Evolutionary conservation across 2,797 vertebrate species (phyloP).

Genomic region (Hipposideros larvatus): DNA sequence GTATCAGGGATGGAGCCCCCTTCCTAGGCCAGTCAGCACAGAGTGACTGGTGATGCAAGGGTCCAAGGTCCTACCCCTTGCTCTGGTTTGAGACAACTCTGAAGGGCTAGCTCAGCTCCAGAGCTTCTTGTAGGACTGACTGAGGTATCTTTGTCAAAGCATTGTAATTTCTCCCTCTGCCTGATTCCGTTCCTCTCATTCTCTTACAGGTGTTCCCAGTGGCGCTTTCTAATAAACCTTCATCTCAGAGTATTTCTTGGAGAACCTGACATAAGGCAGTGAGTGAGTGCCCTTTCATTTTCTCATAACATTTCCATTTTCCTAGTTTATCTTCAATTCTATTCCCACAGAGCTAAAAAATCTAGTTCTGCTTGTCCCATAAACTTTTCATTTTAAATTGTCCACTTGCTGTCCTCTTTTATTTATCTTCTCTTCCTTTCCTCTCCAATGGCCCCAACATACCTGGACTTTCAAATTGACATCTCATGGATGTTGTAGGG

Average conservation of each 20-base stretch:
- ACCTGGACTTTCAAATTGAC: conserved; percentile 70
- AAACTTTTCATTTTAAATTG: conserved; percentile 72
- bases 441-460: conserved; percentile 57
- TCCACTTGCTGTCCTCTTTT: conserved; percentile 53
- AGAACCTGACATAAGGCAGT: not conserved
- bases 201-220: not conserved
- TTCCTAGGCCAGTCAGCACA: not conserved
- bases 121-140: not conserved
- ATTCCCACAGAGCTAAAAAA: conserved; percentile 32
- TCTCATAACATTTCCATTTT: conserved; percentile 48
- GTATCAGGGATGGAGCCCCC: not conserved
- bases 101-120: not conserved
- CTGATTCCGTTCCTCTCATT: not conserved
- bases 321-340: conserved; percentile 56
- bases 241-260: not conserved
- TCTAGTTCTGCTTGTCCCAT: conserved; percentile 13
- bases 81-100: not conserved
- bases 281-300: conserved; percentile 36
- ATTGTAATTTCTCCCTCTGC: not conserved
- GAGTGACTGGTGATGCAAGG: not conserved
- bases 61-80: not conserved
- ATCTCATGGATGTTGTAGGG: conserved; percentile 68
- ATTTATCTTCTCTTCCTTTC: conserved; percentile 55
- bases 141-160: not conserved
- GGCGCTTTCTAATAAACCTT: not conserved